Conservation (phyloP, 30 jellyfish, hydroid and myxozoan genomes). For the Cassiopea xamachana region DNA sequence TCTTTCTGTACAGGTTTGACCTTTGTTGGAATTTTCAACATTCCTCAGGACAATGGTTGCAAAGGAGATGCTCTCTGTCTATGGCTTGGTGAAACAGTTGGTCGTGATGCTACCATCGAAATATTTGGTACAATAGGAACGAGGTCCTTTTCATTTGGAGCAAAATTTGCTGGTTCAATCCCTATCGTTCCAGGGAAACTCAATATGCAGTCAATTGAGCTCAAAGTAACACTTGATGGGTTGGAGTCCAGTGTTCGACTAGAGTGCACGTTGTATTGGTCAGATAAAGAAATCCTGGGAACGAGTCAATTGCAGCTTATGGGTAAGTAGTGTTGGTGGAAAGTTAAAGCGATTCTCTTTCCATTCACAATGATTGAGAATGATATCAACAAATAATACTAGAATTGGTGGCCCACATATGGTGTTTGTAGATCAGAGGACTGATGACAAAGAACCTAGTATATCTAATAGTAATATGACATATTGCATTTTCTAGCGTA, state of each 20-base stretch:
- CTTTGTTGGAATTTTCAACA: conserved; percentile 47
- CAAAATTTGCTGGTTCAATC: conserved; percentile 53
- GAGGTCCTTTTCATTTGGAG: conserved; percentile 41
- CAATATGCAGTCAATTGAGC: conserved; percentile 25
- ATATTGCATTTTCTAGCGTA: too few relatives aligned
- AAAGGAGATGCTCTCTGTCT: conserved; percentile 69
- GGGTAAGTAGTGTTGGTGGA: conserved; percentile 22
- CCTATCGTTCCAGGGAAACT: conserved; percentile 40
- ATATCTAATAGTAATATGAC: too few relatives aligned
- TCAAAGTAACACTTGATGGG: conserved; percentile 35
- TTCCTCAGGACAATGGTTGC: conserved; percentile 66
- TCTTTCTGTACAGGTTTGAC: conserved; percentile 32
- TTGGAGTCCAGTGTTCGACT: conserved; percentile 42
- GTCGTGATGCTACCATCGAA: conserved; percentile 55
- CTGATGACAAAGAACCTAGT: too few relatives aligned
- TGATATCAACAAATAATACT: too few relatives aligned
- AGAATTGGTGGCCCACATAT: too few relatives aligned
- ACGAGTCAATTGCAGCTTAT: conserved; percentile 28
- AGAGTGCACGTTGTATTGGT: conserved; percentile 51
- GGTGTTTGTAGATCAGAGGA: too few relatives aligned
- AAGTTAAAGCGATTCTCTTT: neutral
- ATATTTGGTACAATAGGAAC: conserved; percentile 38
- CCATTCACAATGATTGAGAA: neutral
- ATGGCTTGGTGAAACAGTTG: conserved; percentile 61
- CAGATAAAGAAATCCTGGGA: conserved; percentile 35